Base-by-base conservation (phyloP, 2,888 invertebrate genomes). In the Drosophila villosipedis region DNA sequence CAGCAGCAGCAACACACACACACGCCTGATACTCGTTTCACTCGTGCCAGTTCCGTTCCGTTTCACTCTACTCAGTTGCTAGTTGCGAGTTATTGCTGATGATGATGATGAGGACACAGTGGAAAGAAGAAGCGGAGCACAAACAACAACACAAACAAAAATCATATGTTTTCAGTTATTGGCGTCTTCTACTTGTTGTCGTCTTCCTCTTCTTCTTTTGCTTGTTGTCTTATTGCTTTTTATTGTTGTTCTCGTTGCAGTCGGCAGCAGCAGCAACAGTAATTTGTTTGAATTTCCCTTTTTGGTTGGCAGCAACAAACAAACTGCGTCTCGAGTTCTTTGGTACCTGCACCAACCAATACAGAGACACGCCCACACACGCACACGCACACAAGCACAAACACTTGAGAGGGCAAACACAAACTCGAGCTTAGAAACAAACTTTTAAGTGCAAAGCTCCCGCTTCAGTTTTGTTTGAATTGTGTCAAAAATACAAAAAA, bases 91-190 rank as follows among this genome's bases (percentile, higher is more conserved):
- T 68, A 52, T 68, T 67, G 64, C 50, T 59, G 62, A 22, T 41
- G 68, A 30, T 62, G 61, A n/a, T 66, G 30, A 60, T 35, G 68
- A 30, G 61, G 22, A 61, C 41, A 50, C 55, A 49, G 69, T 31
- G 50, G 61, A 73, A 25, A 41, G 65, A 60, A 52, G 65, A 63
- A 54, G 64, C 70, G 53, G 61, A 74, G 72, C 72, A 64, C 57
- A 73, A 80, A 77, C 78, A 80, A 87, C 77, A 90, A 83, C 85
- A 87, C 85, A 89, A 88, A 91, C 89, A 89, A 91, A 84, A 91
- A 91, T 91, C 91, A 91, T 91, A 89, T 91, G 91, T 91, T 91
- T 83, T 89, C 75, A 84, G 90, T 78, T 87, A 89, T 78, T 86
- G 73, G 70, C 69, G 59, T 61, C 22, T 41, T 16, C 22, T 35